Base-by-base conservation (phyloP, 1,140 invertebrate species). In the Lordiphosa stackelbergi region DNA sequence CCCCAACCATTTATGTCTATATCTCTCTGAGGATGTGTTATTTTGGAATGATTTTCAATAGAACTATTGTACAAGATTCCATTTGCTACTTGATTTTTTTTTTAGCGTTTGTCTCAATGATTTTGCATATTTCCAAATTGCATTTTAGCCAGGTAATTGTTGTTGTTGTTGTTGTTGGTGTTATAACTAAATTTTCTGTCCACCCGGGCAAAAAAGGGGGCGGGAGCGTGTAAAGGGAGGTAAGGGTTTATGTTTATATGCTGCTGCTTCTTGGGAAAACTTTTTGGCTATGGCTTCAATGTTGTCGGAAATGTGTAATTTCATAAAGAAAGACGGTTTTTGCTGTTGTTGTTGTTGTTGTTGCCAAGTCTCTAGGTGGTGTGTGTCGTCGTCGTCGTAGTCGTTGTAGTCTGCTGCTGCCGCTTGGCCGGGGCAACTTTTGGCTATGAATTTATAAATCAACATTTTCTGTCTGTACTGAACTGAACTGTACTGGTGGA, bases 1-100 rank as follows among this genome's bases (percentile, higher is more conserved):
- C 85, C 85, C 85, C 85, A 85, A 72, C 77, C 77, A 77, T 77
- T 31, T 75, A 12, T 69, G 49, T 73, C 63, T 83, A 53, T 84
- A 53, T 84, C 55, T 84, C 59, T 53, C 49, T 54, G 46, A 38
- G 10, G 40, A 53, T 52, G 49, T 68, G 58, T 66, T 54, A 12
- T 19, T 49, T 46, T 41, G 53, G 10, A 58, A 42, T 12, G 55
- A 10, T 53, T 84, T 73, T 84, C 78, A 84, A 84, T 83, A 71
- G 64, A 85, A 60, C 60, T 74, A 85, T 83, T 85, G 83, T 85
- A 85, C 83, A 83, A 85, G 84, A 83, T 81, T 69, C 83, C 83
- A 85, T 85, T 84, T 85, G 77, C 83, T 85, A 72, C 75, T 57
- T 46, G 70, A n/a, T 16, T 16, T 16, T 78, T 56, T 61, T 74